Conservation (phyloP, 2,888 invertebrate genomes). For the Ophion ellenae region DNA sequence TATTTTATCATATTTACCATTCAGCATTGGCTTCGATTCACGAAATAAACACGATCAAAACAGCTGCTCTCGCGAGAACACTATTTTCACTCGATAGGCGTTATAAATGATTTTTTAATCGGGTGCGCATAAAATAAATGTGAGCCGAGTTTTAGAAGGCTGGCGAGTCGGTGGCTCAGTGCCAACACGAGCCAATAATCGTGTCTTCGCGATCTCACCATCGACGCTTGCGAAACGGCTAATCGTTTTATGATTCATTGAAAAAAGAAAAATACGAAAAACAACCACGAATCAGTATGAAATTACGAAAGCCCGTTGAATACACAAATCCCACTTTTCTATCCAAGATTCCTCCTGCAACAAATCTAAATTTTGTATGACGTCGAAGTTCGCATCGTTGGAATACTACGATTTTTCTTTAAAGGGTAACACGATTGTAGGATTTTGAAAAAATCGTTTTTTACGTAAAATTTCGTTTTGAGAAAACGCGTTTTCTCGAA, state of each 20-base stretch:
- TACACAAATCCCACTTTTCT: too few relatives aligned
- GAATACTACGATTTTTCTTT: too few relatives aligned
- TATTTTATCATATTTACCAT: neutral
- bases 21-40: neutral
- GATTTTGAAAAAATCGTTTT: too few relatives aligned
- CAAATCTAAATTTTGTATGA: neutral
- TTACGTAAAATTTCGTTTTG: too few relatives aligned
- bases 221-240: conserved; percentile 33
- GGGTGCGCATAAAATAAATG: conserved; percentile 3
- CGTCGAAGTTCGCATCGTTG: too few relatives aligned
- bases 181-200: conserved; percentile 22
- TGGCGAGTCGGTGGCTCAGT: conserved; percentile 16
- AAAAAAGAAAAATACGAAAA: neutral
- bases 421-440: too few relatives aligned
- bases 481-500: too few relatives aligned
- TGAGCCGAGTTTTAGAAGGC: neutral
- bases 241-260: conserved; percentile 12
- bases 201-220: conserved; percentile 18
- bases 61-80: conserved; percentile 9
- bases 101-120: conserved; percentile 22
- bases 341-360: too few relatives aligned
- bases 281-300: neutral
- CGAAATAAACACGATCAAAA: conserved; percentile 4
- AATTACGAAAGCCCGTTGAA: neutral
- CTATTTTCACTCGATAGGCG: conserved; percentile 9